A percentile compares a stretch with the other conserved stretches of the same genome.
Evolutionary conservation across 2,113 vertebrate genomes (phyloP).

Genomic region (Tamias sibiricus): DNA sequence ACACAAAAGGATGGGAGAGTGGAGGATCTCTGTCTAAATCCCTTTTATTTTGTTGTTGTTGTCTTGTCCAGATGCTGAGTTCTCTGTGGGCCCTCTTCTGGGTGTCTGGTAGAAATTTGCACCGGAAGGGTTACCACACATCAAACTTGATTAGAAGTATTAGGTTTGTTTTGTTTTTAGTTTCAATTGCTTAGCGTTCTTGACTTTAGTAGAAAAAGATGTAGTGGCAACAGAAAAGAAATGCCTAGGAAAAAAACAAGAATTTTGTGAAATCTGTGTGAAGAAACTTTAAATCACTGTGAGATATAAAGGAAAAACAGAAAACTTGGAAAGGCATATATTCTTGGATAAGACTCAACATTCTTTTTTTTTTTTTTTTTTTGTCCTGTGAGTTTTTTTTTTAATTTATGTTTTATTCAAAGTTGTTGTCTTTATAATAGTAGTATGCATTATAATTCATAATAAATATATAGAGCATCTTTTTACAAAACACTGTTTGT

Average conservation of each 20-base stretch:
- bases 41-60: background rate
- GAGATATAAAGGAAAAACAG: background rate
- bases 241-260: background rate
- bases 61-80: background rate
- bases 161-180: background rate
- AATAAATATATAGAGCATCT: too few species aligned
- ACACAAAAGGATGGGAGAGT: too few species aligned
- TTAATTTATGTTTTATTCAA: too few species aligned
- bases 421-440: too few species aligned
- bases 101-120: background rate
- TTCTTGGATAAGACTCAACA: background rate
- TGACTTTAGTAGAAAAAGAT: background rate
- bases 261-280: background rate
- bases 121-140: background rate
- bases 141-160: background rate
- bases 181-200: background rate
- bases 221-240: background rate
- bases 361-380: too few species aligned
- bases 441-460: too few species aligned
- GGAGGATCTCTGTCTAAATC: background rate
- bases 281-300: background rate
- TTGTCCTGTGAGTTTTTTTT: too few species aligned
- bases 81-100: background rate
- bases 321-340: background rate
- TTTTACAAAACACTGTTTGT: too few species aligned